phyloP scores from a whole-genome alignment of 2,888 invertebrate species.

The Coenonympha glycerion region DNA sequence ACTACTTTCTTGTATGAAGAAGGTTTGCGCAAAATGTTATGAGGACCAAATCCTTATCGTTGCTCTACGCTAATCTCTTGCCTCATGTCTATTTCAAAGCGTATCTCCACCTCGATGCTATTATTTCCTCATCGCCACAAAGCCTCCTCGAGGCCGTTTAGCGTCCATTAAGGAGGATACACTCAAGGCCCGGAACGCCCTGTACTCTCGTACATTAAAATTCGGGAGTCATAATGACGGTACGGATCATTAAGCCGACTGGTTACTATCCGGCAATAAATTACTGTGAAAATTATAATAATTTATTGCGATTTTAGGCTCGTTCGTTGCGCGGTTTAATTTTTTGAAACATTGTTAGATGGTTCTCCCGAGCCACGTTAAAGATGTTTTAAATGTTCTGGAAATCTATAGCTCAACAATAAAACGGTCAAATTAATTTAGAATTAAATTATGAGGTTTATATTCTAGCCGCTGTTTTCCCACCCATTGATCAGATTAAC shows the following conservation, averaged over 20 bases:
- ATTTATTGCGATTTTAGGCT: constrained; percentile 2
- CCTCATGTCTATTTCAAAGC: not conserved
- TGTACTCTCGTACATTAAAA: constrained; percentile 7
- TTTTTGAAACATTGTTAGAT: not conserved
- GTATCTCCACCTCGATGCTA: not conserved
- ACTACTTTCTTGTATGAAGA: no score
- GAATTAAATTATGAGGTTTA: no score
- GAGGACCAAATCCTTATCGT: no score
- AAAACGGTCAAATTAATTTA: no score
- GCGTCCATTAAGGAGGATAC: constrained; percentile 3
- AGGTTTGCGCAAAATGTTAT: no score
- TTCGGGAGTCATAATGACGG: constrained; percentile 7
- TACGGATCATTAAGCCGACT: constrained; percentile 5
- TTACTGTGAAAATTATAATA: constrained; percentile 3
- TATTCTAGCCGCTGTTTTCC: no score
- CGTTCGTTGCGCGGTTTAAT: constrained; percentile 1
- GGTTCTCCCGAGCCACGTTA: no score
- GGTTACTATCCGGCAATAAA: constrained; percentile 9
- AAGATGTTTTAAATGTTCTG: no score
- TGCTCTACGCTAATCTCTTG: no score
- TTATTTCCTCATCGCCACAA: constrained; percentile 2
- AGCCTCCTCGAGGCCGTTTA: constrained; percentile 4
- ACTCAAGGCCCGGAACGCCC: not conserved
- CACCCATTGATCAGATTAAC: no score
- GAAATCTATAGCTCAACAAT: no score